A percentile compares a stretch with the other conserved stretches of the same genome.
These are phyloP conservation scores for Halocynthia aurantium DNA, from an alignment of 23 tunicate species.

Conservation along the genomic window DNA sequence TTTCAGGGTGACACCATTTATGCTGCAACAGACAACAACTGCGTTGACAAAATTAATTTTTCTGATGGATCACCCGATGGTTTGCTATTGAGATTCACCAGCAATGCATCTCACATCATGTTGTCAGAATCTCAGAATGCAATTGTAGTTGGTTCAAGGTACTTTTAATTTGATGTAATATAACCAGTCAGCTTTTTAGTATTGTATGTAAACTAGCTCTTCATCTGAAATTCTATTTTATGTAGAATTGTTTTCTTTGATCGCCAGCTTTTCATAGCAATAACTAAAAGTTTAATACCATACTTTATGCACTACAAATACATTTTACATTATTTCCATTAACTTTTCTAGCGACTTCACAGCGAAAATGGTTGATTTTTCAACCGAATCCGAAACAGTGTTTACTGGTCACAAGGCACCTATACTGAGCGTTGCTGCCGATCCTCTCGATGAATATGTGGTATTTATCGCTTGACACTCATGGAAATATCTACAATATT, in stretches of 20 bases:
- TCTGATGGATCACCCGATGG: conserved; percentile 69
- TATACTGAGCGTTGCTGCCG: conserved; percentile 58
- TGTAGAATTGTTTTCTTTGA: no score
- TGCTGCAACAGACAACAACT: conserved; percentile 61
- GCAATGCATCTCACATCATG: conserved; percentile 39
- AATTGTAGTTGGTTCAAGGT: conserved; percentile 91
- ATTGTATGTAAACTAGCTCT: no score
- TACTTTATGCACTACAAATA: no score
- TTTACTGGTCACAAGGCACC: conserved; percentile 96
- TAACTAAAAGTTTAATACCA: no score
- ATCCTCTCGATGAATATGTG: conserved; percentile 83
- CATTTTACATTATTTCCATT: background rate
- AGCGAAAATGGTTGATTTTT: conserved; percentile 48
- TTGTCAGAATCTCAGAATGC: conserved; percentile 69
- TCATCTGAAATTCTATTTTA: no score
- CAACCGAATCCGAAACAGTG: conserved; percentile 53
- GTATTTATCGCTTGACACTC: conserved; percentile 9
- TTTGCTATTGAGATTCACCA: conserved; percentile 69
- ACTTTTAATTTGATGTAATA: background rate
- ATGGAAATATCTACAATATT: background rate
- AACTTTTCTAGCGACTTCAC: conserved; percentile 71
- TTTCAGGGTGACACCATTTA: conserved; percentile 45
- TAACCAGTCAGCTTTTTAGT: background rate
- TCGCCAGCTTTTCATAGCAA: no score
- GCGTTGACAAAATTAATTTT: conserved; percentile 45